Percentiles rank a stretch among this genome's conserved stretches.
Conservation (phyloP, 1,140 invertebrate genomes). For the Ridgeia piscesae region DNA sequence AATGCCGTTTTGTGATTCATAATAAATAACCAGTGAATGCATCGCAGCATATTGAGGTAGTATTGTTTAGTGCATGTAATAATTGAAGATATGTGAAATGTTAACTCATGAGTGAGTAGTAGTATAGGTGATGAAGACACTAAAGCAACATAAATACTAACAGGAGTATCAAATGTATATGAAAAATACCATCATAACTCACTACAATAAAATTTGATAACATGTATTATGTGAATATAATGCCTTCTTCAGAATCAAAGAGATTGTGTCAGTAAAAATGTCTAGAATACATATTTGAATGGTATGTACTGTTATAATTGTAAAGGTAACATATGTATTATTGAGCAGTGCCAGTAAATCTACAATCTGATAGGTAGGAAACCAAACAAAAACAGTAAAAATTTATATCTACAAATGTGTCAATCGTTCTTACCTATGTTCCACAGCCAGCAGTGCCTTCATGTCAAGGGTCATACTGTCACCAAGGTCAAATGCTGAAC, state of each 20-base stretch:
- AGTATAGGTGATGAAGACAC: neutral
- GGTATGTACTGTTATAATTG: neutral
- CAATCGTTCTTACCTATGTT: slow-evolving; percentile 42
- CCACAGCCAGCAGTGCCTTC: slow-evolving; percentile 43
- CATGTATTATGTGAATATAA: neutral
- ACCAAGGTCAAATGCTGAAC: neutral
- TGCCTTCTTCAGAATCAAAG: neutral
- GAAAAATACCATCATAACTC: neutral
- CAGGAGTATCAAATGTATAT: too few species aligned
- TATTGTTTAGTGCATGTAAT: neutral
- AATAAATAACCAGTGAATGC: neutral
- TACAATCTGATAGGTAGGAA: neutral
- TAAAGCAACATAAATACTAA: neutral
- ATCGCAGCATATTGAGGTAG: neutral
- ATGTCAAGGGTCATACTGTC: slow-evolving; percentile 22
- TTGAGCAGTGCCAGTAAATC: neutral
- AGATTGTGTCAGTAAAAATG: neutral
- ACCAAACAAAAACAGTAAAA: neutral
- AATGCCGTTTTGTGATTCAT: slow-evolving; percentile 16
- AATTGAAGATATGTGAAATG: neutral
- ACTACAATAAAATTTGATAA: neutral
- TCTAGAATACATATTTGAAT: neutral
- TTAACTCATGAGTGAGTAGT: neutral
- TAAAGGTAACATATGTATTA: neutral
- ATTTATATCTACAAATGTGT: neutral